Evolutionary conservation across 2,113 vertebrate genomes (phyloP), one percentile per base, ranked within the genome.

Genomic region (Vombatus ursinus): DNA sequence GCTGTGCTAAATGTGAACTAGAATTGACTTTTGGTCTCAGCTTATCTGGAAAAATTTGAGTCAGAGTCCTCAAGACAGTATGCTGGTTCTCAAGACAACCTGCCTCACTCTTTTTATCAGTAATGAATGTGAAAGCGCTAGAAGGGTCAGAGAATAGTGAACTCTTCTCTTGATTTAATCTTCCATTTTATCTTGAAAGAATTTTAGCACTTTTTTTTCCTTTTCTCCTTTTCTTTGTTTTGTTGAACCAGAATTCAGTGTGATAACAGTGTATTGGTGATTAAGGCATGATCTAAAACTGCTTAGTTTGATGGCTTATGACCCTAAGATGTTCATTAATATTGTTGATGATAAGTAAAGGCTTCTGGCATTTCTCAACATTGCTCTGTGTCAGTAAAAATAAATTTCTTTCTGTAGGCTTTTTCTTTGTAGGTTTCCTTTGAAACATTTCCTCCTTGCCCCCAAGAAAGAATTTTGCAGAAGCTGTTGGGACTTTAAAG

Each of bases 211-310:
- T 52, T 92, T 52, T 53, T 53, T 92, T 37, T 44, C 52, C 96
- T 50, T 93, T 50, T 97, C 95, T 97, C 90, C 96, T 48, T 93
- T 50, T 96, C 97, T 97, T 95, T 96, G 84, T 96, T 90, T 89
- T 92, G 92, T 23, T 94, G 93, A 95, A 52, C 93, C 77, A 94
- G 94, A 96, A 96, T 97, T 96, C 96, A 98, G 98, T 95, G 96
- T 57, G 84, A 95, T 97, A 95, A 96, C 95, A 92, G 53, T 96
- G 94, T 94, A 95, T 97, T 93, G 97, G 96, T 97, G 92, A 97
- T 97, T 96, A 98, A 96, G 89, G 90, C 49, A 9, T 49, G 8
- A 48, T 90, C 92, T 96, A 93, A 96, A 96, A 61, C 91, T 92
- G 92, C 92, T 95, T 90, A 96, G 26, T 96, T 95, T 90, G 95